Evolutionary conservation across 92 coral and sea anemone genomes (phyloP).

Genomic region (Umimayanthus kanabou): DNA sequence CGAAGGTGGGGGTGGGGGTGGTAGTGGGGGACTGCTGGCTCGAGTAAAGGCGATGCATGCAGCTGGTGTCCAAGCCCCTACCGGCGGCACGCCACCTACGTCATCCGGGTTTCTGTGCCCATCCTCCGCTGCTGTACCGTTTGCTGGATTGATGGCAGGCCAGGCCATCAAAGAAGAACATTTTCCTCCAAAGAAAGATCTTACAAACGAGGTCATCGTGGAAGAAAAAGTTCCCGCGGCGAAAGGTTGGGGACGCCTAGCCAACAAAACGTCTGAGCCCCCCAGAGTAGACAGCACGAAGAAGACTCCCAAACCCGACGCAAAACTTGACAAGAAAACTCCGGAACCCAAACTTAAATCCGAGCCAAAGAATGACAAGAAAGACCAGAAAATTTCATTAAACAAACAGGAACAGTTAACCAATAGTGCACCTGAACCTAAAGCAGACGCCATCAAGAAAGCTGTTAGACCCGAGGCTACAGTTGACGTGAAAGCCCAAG

Average conservation of each 20-base stretch:
- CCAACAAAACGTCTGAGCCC: conserved; percentile 10
- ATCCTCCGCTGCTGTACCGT: conserved; percentile 66
- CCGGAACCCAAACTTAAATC: neutral
- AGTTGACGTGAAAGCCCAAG: neutral
- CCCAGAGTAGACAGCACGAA: neutral
- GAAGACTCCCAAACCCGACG: neutral
- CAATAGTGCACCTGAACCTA: neutral
- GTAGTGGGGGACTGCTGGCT: conserved; percentile 75
- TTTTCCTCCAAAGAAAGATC: conserved; percentile 26
- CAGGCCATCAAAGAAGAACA: conserved; percentile 29
- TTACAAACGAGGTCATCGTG: conserved; percentile 21
- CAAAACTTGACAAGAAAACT: neutral
- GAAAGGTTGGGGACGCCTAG: conserved; percentile 36
- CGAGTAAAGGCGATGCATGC: conserved; percentile 95
- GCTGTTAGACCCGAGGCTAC: neutral
- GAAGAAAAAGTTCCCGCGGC: conserved; percentile 24
- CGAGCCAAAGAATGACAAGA: neutral
- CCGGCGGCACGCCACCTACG: conserved; percentile 66
- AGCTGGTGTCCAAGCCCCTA: conserved; percentile 88
- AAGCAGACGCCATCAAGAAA: neutral
- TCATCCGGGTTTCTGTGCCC: conserved; percentile 89
- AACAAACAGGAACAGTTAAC: neutral
- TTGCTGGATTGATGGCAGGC: conserved; percentile 23
- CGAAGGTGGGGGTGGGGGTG: conserved; percentile 50
- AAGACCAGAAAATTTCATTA: conserved; percentile 1